Evolutionary conservation across 2,888 invertebrate genomes (phyloP).

Genomic region (Cheilosia variabilis): DNA sequence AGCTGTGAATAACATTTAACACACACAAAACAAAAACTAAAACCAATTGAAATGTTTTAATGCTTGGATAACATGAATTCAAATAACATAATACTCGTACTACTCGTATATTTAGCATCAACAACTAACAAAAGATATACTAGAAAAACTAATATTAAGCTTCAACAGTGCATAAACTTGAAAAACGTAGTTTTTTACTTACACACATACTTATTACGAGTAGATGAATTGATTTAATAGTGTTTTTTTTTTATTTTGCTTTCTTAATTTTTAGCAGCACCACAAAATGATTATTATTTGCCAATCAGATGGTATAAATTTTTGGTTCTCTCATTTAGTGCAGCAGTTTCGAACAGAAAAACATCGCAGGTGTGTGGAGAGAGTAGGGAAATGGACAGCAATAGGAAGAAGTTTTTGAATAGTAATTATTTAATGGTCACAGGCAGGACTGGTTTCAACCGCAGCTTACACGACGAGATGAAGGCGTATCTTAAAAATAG

Average conservation of each 20-base stretch:
- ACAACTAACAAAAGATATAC: constrained; percentile 31
- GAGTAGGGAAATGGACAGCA: not conserved
- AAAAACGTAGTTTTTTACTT: constrained; percentile 5
- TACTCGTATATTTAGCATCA: constrained; percentile 8
- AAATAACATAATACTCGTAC: constrained; percentile 5
- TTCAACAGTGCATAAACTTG: constrained; percentile 34
- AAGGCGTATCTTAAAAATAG: too few species aligned
- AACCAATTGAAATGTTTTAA: constrained; percentile 33
- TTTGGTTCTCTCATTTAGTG: constrained; percentile 1
- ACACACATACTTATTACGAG: not conserved
- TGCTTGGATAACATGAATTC: constrained; percentile 49
- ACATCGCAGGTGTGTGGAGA: not conserved
- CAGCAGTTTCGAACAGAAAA: constrained; percentile 8
- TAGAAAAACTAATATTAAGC: constrained; percentile 6
- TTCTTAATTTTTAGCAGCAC: constrained; percentile 54
- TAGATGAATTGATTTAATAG: constrained; percentile 22
- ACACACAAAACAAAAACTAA: constrained; percentile 14
- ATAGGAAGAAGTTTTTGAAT: not conserved
- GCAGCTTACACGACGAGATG: too few species aligned
- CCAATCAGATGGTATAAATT: constrained; percentile 36
- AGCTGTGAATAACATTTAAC: constrained; percentile 55
- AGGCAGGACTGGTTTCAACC: too few species aligned
- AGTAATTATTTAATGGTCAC: too few species aligned
- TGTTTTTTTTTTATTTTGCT: constrained; percentile 29
- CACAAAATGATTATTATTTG: constrained; percentile 69